Evolutionary conservation across 2,113 vertebrate species (phyloP).

Genomic region (Salvator merianae): DNA sequence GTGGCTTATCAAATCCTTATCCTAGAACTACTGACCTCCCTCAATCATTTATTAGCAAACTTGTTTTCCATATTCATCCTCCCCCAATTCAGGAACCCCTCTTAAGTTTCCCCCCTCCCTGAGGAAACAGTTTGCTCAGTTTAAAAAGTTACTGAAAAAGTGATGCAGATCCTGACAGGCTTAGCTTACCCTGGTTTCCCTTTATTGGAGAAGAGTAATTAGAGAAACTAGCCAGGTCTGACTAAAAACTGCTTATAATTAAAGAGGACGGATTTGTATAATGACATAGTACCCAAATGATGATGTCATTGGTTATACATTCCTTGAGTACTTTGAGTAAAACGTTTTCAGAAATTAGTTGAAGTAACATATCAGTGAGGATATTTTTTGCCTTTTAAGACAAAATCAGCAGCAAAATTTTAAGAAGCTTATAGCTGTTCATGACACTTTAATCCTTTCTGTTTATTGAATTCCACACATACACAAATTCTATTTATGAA

Average conservation of each 20-base stretch:
- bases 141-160: conserved; percentile 55
- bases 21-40: conserved; percentile 75
- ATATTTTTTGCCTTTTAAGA: too few relatives aligned
- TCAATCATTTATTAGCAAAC: conserved; percentile 75
- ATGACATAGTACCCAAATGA: conserved; percentile 14
- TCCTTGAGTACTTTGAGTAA: conserved; percentile 53
- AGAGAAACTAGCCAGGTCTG: background rate
- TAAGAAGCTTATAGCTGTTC: background rate
- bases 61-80: conserved; percentile 30
- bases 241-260: conserved; percentile 44
- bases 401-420: background rate
- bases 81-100: conserved; percentile 30
- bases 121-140: conserved; percentile 46
- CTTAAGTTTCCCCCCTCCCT: conserved; percentile 22
- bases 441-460: background rate
- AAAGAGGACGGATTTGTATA: too few relatives aligned
- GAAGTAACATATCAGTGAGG: background rate
- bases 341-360: background rate
- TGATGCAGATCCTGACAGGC: conserved; percentile 50
- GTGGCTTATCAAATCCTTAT: conserved; percentile 81
- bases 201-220: conserved; percentile 36
- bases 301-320: conserved; percentile 40
- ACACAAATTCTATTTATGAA: background rate
- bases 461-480: background rate
- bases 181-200: background rate